phyloP scores from a whole-genome alignment of 2,888 invertebrate species.

The Dichetophora obliterata region DNA sequence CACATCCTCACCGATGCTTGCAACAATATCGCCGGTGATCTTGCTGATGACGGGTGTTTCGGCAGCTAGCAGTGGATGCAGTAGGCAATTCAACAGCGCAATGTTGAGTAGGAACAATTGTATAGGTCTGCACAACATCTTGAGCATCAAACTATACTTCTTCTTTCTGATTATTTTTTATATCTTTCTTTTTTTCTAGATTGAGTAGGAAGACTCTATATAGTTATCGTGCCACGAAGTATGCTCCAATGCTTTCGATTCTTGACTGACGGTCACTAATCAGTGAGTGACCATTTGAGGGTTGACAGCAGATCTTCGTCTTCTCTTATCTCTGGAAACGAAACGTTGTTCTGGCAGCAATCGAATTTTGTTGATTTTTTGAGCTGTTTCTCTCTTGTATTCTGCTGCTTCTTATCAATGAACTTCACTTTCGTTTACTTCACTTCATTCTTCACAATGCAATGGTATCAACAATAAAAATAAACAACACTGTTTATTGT shows the following conservation, averaged over 20 bases:
- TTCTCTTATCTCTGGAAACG: slow-evolving; percentile 22
- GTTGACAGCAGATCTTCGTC: slow-evolving; percentile 1
- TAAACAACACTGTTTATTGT: neutral
- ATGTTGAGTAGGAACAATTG: neutral
- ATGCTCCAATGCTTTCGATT: slow-evolving; percentile 47
- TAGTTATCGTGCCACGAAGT: slow-evolving; percentile 16
- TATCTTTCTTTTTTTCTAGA: neutral
- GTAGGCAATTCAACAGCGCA: neutral
- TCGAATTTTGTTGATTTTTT: slow-evolving; percentile 10
- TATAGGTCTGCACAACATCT: neutral
- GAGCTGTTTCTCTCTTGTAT: neutral
- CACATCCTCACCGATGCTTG: slow-evolving; percentile 64
- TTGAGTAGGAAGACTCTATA: neutral
- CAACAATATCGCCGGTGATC: slow-evolving; percentile 63
- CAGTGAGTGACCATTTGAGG: slow-evolving; percentile 20
- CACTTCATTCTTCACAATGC: neutral
- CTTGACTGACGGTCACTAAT: slow-evolving; percentile 49
- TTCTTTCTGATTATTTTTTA: neutral
- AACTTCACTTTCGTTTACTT: slow-evolving; percentile 46
- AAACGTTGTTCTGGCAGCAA: neutral
- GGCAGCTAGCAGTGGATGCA: slow-evolving; percentile 28
- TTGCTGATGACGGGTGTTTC: slow-evolving; percentile 60
- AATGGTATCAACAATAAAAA: slow-evolving; percentile 28
- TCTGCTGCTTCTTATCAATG: slow-evolving; percentile 52
- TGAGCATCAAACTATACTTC: neutral